Conservation (phyloP, 1,140 invertebrate genomes). For the Grapholita molesta region DNA sequence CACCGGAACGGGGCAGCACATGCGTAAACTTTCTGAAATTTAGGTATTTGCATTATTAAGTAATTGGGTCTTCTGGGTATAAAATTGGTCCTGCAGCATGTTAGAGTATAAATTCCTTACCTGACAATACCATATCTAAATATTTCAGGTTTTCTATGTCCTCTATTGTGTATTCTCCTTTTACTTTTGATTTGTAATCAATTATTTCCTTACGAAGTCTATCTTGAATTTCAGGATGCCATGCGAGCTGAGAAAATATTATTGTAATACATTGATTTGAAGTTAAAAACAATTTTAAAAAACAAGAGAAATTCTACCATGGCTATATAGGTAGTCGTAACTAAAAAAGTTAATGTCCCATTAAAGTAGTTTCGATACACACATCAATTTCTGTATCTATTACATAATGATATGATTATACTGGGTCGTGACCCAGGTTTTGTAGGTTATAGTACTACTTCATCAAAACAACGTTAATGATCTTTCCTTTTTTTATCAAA, state of each 20-base stretch:
- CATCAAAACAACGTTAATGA: no score
- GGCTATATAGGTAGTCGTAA: no score
- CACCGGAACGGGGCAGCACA: not conserved
- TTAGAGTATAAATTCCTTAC: not conserved
- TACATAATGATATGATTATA: no score
- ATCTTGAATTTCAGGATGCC: not conserved
- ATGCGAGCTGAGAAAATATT: not conserved
- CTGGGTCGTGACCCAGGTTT: no score
- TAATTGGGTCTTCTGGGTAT: not conserved
- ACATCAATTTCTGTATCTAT: no score
- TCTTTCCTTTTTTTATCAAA: no score
- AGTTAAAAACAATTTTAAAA: no score
- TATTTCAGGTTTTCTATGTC: not conserved
- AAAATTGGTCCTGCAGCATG: not conserved
- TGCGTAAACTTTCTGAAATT: not conserved
- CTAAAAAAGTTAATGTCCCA: no score
- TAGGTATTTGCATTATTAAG: no score
- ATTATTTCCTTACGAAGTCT: not conserved
- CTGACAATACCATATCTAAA: not conserved
- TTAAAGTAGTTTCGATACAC: no score
- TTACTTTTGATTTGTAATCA: not conserved
- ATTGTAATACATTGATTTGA: not conserved
- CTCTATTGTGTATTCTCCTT: not conserved
- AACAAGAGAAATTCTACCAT: no score
- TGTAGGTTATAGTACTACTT: no score